These are phyloP conservation scores for Vimba vimba DNA, from an alignment of 2,113 vertebrate species.

Conservation along the genomic window DNA sequence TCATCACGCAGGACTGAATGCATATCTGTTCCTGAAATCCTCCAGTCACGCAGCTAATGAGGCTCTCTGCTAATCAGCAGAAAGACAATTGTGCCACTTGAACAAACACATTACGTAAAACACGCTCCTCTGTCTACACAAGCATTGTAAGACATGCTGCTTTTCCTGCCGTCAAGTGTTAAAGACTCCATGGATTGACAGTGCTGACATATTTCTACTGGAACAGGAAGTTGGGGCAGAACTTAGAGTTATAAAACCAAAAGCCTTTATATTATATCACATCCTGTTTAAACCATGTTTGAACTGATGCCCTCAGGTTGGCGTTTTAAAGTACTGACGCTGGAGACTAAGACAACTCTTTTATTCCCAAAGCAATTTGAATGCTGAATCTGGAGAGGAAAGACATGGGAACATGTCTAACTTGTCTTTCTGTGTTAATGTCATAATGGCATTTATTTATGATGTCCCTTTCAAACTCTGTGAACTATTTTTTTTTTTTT, in stretches of 20 bases:
- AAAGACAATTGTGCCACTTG: constrained; percentile 24
- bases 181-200: not conserved
- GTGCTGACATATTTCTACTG: not conserved
- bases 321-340: not conserved
- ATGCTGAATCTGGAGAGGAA: constrained; percentile 1
- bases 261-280: not conserved
- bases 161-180: not conserved
- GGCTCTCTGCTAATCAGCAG: constrained; percentile 45
- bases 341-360: not conserved
- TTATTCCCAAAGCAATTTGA: constrained; percentile 19
- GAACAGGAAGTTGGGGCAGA: not conserved
- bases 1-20: not conserved
- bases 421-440: not conserved
- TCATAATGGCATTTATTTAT: not conserved
- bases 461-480: constrained; percentile 5
- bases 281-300: constrained; percentile 7
- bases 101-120: constrained; percentile 34
- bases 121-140: not conserved
- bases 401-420: not conserved
- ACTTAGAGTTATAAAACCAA: not conserved
- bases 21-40: constrained; percentile 5
- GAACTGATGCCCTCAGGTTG: constrained; percentile 7
- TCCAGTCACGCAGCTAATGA: constrained; percentile 28
- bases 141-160: constrained; percentile 16
- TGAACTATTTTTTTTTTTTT: not conserved